Evolutionary conservation across 1,140 invertebrate genomes (phyloP).

Genomic region (Drosophila rufa): DNA sequence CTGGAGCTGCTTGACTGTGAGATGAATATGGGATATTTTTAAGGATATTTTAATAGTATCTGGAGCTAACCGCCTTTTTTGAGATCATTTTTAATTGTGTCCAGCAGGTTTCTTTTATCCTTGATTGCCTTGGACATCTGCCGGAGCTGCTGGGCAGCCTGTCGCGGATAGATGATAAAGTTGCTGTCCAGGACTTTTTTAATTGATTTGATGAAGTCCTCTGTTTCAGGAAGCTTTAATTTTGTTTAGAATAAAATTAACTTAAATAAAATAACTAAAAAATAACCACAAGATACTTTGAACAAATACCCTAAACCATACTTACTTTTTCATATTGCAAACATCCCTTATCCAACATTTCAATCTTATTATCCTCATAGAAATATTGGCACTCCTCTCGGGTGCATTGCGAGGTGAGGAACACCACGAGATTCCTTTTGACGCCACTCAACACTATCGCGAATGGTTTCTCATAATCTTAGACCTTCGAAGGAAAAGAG

Average conservation of each 20-base stretch:
- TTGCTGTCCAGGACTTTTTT: not conserved
- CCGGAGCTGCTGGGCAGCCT: not conserved
- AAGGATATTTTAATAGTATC: not conserved
- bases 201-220: constrained; percentile 1
- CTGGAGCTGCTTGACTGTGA: constrained; percentile 5
- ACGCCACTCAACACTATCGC: constrained; percentile 10
- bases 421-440: constrained; percentile 13
- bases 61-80: constrained; percentile 8
- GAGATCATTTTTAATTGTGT: not conserved
- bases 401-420: constrained; percentile 8
- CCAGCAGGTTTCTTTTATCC: constrained; percentile 1
- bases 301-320: not conserved
- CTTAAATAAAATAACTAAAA: too few species aligned
- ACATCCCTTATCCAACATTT: constrained; percentile 26
- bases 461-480: not conserved
- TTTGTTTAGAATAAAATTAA: too few species aligned
- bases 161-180: not conserved
- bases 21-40: too few species aligned
- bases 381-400: constrained; percentile 20
- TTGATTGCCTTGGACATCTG: not conserved
- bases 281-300: not conserved
- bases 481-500: not conserved
- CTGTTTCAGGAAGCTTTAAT: constrained; percentile 10
- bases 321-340: constrained; percentile 34
- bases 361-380: constrained; percentile 15